Evolutionary conservation across 2,888 invertebrate genomes (phyloP).

Genomic region (Chrysolina americana): DNA sequence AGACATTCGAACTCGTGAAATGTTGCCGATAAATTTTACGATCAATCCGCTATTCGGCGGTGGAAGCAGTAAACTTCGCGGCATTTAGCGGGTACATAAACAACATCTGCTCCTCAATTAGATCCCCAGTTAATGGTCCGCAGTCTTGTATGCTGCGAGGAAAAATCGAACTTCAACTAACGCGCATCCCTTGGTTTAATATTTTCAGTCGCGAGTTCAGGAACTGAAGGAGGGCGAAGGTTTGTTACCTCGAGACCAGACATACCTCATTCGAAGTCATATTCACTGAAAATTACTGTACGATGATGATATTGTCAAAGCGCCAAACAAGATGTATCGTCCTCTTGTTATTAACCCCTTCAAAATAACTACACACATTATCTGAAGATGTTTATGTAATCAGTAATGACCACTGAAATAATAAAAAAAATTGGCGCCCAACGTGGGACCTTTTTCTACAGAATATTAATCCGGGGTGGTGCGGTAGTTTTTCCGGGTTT

Average conservation of each 20-base stretch:
- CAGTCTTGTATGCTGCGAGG: not conserved
- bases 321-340: too few relatives aligned
- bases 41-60: conserved; percentile 13
- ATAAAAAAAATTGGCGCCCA: not conserved
- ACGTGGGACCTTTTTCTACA: not conserved
- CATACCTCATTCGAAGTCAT: not conserved
- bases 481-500: too few relatives aligned
- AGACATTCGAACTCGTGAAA: conserved; percentile 6
- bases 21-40: conserved; percentile 20
- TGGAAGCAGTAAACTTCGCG: conserved; percentile 13
- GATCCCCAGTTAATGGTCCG: not conserved
- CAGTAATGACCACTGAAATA: too few relatives aligned
- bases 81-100: conserved; percentile 23
- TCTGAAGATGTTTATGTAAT: too few relatives aligned
- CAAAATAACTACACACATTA: too few relatives aligned
- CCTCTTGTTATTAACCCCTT: too few relatives aligned
- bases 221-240: not conserved
- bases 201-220: not conserved
- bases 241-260: not conserved
- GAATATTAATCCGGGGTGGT: too few relatives aligned
- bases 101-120: conserved; percentile 22
- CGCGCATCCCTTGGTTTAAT: not conserved
- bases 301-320: too few relatives aligned
- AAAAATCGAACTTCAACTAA: not conserved
- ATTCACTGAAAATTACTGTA: too few relatives aligned